A percentile compares a stretch with the other conserved stretches of the same genome.
Evolutionary conservation across 2,888 invertebrate genomes (phyloP).

Genomic region (Oligia fasciuncula): DNA sequence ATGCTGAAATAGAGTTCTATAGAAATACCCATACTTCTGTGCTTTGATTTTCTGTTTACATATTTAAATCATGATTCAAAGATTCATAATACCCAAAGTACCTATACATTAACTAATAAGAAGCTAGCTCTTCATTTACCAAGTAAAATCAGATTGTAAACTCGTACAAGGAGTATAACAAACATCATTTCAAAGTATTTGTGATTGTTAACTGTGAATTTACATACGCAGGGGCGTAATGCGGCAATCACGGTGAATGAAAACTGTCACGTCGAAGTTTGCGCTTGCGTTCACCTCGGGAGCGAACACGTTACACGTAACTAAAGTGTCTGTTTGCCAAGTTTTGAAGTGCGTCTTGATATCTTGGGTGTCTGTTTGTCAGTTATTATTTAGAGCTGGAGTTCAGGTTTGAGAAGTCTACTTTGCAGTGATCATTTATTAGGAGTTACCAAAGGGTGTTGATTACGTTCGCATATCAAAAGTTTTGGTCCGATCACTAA

Average conservation of each 20-base stretch:
- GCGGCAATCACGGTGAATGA: conserved; percentile 57
- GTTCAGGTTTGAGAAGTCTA: conserved; percentile 27
- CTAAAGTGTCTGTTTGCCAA: conserved; percentile 60
- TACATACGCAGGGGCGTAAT: conserved; percentile 51
- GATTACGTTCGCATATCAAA: not conserved
- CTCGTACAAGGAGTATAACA: conserved; percentile 47
- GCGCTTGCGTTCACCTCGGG: conserved; percentile 55
- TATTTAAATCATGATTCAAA: not conserved
- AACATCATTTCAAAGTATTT: conserved; percentile 58
- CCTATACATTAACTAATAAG: conserved; percentile 26
- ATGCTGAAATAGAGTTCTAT: not conserved
- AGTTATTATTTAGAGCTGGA: conserved; percentile 45
- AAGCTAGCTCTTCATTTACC: conserved; percentile 35
- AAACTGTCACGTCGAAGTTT: conserved; percentile 62
- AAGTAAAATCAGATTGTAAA: conserved; percentile 53
- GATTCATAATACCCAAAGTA: conserved; percentile 30
- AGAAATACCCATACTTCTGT: not conserved
- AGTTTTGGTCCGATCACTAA: not conserved
- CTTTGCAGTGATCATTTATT: conserved; percentile 27
- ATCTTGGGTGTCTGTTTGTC: conserved; percentile 62
- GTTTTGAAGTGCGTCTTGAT: conserved; percentile 59
- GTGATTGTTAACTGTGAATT: conserved; percentile 63
- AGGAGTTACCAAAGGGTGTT: conserved; percentile 9
- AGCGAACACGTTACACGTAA: conserved; percentile 59
- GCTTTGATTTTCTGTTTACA: no score